A percentile compares a stretch with the other conserved stretches of the same genome.
Conservation (phyloP, 2,888 invertebrate genomes). For the Cephonodes hylas region DNA sequence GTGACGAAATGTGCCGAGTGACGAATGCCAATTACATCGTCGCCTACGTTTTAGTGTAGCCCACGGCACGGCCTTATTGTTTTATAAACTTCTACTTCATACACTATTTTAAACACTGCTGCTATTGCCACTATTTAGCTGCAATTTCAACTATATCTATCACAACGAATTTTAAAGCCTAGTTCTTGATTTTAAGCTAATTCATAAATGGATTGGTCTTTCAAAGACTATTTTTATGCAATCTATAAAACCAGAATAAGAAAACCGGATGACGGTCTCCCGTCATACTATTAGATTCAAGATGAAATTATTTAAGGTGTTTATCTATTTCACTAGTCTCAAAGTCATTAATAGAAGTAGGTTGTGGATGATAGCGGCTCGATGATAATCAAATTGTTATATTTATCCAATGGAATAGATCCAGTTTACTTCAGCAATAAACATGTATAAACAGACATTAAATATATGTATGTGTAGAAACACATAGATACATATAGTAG, state of each 20-base stretch:
- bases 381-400: background rate
- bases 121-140: too few relatives aligned
- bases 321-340: background rate
- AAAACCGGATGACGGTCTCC: too few relatives aligned
- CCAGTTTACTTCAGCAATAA: background rate
- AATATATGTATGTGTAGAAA: too few relatives aligned
- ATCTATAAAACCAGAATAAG: too few relatives aligned
- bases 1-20: slow-evolving; percentile 42
- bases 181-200: too few relatives aligned
- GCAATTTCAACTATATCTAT: too few relatives aligned
- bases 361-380: background rate
- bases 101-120: background rate
- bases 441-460: background rate
- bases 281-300: too few relatives aligned
- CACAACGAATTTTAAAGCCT: too few relatives aligned
- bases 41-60: background rate
- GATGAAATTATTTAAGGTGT: too few relatives aligned
- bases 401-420: background rate
- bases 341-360: background rate
- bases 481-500: too few relatives aligned
- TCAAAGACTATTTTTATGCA: too few relatives aligned
- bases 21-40: slow-evolving; percentile 27
- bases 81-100: background rate
- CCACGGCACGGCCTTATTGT: slow-evolving; percentile 3
- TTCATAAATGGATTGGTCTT: too few relatives aligned